Evolutionary conservation across 2,888 invertebrate species (phyloP).

Genomic region (Onchidella celtica): DNA sequence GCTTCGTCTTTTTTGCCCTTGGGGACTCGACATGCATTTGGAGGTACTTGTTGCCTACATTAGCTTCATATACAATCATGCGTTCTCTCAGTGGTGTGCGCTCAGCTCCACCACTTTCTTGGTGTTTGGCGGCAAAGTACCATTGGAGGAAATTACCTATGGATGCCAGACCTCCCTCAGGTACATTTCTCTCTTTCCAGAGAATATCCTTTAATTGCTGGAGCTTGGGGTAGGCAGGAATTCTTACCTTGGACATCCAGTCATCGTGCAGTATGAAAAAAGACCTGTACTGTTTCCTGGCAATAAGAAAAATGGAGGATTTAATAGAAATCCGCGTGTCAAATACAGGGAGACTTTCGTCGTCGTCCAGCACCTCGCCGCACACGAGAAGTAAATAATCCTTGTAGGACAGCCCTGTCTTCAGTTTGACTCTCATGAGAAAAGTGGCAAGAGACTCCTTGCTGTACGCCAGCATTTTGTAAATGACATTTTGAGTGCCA

Average conservation of each 20-base stretch:
- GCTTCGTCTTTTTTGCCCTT: neutral
- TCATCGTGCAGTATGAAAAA: conserved; percentile 65
- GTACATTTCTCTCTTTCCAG: conserved; percentile 64
- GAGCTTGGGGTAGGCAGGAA: conserved; percentile 60
- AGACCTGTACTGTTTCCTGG: conserved; percentile 55
- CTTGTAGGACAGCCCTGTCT: conserved; percentile 65
- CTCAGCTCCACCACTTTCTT: neutral
- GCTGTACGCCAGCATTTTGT: conserved; percentile 66
- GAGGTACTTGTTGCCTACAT: conserved; percentile 36
- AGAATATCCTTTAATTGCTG: conserved; percentile 64
- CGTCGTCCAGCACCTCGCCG: conserved; percentile 62
- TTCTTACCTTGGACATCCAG: conserved; percentile 62
- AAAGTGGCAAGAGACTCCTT: conserved; percentile 64
- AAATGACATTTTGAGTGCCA: conserved; percentile 66
- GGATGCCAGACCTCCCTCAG: conserved; percentile 68
- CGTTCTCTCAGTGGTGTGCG: conserved; percentile 9
- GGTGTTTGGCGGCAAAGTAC: conserved; percentile 57
- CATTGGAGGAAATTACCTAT: conserved; percentile 70
- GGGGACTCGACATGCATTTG: conserved; percentile 36
- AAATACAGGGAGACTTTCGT: conserved; percentile 61
- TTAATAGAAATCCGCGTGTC: conserved; percentile 64
- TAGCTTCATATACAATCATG: conserved; percentile 39
- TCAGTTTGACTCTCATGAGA: conserved; percentile 66
- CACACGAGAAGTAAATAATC: conserved; percentile 62
- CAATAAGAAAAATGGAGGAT: conserved; percentile 66